Base-by-base conservation (phyloP, 53 echinoderm and acorn worm genomes). In the Patiria pectinifera region DNA sequence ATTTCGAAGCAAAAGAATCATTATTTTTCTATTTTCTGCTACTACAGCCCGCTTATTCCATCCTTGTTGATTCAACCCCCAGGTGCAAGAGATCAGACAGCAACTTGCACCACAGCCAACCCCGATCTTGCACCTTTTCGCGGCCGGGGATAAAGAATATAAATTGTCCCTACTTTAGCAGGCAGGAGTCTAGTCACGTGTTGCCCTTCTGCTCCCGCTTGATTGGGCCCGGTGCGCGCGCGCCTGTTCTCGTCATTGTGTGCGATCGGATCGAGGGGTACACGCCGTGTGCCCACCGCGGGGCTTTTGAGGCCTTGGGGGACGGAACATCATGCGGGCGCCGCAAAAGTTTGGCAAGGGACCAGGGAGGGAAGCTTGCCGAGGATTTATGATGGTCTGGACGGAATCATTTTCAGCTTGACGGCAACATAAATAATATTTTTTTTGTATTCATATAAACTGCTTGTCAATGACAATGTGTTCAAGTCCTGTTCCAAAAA, bases 281-380 rank as follows among this genome's bases (percentile, higher is more conserved):
- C 53, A n/a, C 24, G 86, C 49, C 86, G 71, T 48, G 47, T 69
- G 69, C 24, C 22, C 74, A 74, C 86, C 72, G 86, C 74, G 72
- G 86, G 86, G 71, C 74, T 48, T 24, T 22, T 23, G 74, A 48
- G 86, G 86, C 86, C 86, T 26, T 86, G 48, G 75, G 86, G 74
- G 86, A 74, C 18, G 58, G 3, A 21, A 86, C 46, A 4, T 10
- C 44, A 45, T 44, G 11, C 22, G 24, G 24, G 24, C 69, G 22
- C 74, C 22, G 74, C 15, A 74, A 74, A 74, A 74, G 2, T 24
- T 18, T 66, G 66, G 66, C 66, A 11, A 14, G 25, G n/a, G 22
- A 45, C 9, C 16, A 78, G 1, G 79, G 47, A 78, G 1, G 79
- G 47, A 45, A 78, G 2, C 14, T 78, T 78, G 79, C 47, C 47